Percentiles rank a stretch among this genome's conserved stretches.
phyloP scores from a whole-genome alignment of 2,797 vertebrate genomes.

The Sebastes steindachneri region DNA sequence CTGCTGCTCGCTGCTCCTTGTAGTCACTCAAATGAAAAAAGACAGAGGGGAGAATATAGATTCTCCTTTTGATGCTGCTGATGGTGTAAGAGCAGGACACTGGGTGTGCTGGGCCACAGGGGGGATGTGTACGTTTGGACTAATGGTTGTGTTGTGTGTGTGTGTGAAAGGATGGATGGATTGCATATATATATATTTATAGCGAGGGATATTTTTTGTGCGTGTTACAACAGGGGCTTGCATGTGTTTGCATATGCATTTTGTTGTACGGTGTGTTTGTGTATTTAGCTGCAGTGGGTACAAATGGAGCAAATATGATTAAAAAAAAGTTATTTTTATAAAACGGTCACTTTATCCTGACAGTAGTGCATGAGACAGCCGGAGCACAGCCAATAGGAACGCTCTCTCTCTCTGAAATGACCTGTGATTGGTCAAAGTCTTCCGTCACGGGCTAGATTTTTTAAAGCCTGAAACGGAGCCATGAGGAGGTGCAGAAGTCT shows the following conservation, averaged over 20 bases:
- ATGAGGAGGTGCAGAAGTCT: too few relatives aligned
- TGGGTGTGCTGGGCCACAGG: slow-evolving; percentile 25
- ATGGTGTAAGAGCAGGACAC: slow-evolving; percentile 55
- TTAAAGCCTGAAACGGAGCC: too few relatives aligned
- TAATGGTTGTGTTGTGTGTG: slow-evolving; percentile 27
- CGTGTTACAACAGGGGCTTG: background rate
- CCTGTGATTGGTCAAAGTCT: too few relatives aligned
- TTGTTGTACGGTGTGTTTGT: background rate
- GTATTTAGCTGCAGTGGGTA: background rate
- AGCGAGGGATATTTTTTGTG: background rate
- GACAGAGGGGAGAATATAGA: slow-evolving; percentile 57
- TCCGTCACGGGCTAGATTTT: too few relatives aligned
- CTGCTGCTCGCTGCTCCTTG: slow-evolving; percentile 55
- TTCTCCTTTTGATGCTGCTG: slow-evolving; percentile 63
- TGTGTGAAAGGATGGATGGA: slow-evolving; percentile 8
- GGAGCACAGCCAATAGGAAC: too few relatives aligned
- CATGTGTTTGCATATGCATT: background rate
- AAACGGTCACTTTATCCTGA: too few relatives aligned
- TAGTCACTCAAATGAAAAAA: slow-evolving; percentile 70
- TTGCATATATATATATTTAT: background rate
- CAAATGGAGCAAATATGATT: too few relatives aligned
- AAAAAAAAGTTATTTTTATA: too few relatives aligned
- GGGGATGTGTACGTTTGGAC: slow-evolving; percentile 13
- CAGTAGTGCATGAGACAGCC: too few relatives aligned
- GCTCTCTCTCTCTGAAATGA: too few relatives aligned